Base-by-base conservation (phyloP, 2,113 vertebrate genomes). In the Gallinago undulata region DNA sequence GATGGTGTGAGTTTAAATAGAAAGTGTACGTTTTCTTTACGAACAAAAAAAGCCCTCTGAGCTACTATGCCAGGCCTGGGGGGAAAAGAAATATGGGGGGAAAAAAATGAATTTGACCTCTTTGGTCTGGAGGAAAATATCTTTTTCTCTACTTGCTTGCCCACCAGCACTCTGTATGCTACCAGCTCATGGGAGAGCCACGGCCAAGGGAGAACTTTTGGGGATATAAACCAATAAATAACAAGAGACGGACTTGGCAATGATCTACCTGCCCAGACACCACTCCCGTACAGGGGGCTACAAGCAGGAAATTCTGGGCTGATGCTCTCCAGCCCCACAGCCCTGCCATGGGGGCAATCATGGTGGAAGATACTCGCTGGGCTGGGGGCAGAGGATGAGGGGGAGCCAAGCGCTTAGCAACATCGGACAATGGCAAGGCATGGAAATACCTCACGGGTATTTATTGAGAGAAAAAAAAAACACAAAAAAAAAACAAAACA, bases 331-430 rank as follows among this genome's bases (percentile, higher is more conserved):
- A 18, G 25, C 35, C 77, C 80, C n/a, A 18, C 19, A 62, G 47
- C 60, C 79, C 56, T 1, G 3, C 31, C 0, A 0, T 1, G 1
- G 47, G 64, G 33, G 7, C 66, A 51, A 14, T 19, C 0, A 0
- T 31, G 41, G 15, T 25, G 14, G 60, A 62, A 68, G 77, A 67
- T 57, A n/a, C n/a, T 75, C 3, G 3, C 45, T 1, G 14, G 48
- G 35, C 41, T 33, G 9, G 64, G 21, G 16, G 10, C 57, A 62
- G 78, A 84, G 83, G 72, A 93, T 9, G 13, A 33, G 70, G 13
- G 33, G 75, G 21, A 83, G 19, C 57, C 4, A 1, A 79, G 88
- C 0, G 16, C 79, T 30, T 57, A 91, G 84, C 88, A 67, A 63
- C 62, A 30, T 64, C 43, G 7, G 78, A 95, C 75, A 86, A 50